These are phyloP conservation scores for Blastomussa wellsi DNA, from an alignment of 92 coral and sea anemone species.

Conservation along the genomic window DNA sequence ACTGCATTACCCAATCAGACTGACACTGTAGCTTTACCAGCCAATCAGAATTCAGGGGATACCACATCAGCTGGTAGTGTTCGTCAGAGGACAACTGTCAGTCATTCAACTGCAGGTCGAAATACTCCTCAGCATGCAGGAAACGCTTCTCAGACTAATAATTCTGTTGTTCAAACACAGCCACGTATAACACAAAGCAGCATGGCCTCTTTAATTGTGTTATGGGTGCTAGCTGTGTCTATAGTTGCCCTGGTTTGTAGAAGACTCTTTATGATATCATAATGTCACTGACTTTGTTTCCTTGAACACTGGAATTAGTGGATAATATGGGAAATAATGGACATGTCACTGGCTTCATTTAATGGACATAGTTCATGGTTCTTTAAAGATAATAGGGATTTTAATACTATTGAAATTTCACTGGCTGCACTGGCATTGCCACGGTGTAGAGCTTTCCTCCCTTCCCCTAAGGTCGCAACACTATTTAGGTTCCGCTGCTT, in stretches of 20 bases:
- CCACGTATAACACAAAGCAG: slow-evolving; percentile 67
- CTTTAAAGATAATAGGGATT: background rate
- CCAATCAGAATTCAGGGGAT: slow-evolving; percentile 52
- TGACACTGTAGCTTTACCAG: background rate
- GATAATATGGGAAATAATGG: background rate
- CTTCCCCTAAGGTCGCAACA: too few relatives aligned
- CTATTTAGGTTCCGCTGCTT: too few relatives aligned
- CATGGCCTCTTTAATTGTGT: slow-evolving; percentile 73
- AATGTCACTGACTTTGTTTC: background rate
- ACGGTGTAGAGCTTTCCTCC: too few relatives aligned
- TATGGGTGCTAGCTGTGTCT: slow-evolving; percentile 78
- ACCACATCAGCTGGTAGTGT: slow-evolving; percentile 14
- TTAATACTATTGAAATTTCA: background rate
- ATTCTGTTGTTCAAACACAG: slow-evolving; percentile 33
- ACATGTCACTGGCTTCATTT: background rate
- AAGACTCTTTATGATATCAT: slow-evolving; percentile 64
- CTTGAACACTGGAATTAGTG: background rate
- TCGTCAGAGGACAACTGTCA: slow-evolving; percentile 58
- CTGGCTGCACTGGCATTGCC: too few relatives aligned
- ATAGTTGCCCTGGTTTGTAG: slow-evolving; percentile 70
- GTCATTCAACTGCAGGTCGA: slow-evolving; percentile 25
- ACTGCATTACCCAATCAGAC: slow-evolving; percentile 38
- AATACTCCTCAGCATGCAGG: slow-evolving; percentile 20
- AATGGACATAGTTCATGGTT: background rate
- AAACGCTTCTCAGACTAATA: background rate